phyloP scores from a whole-genome alignment of 1,140 invertebrate genomes.

The Aphelenchoides besseyi region DNA sequence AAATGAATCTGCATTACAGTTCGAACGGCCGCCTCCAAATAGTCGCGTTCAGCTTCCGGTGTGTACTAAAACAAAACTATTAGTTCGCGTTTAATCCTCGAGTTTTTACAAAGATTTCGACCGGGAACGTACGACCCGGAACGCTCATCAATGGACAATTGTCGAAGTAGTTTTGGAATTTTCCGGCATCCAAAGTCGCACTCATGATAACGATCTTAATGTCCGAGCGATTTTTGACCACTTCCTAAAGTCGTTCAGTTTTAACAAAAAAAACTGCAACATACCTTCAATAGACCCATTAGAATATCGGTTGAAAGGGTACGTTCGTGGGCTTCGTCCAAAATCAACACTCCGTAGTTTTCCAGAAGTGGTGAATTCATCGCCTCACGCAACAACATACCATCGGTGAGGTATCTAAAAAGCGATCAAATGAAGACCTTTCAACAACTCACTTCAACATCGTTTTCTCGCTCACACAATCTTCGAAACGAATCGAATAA shows the following conservation, averaged over 20 bases:
- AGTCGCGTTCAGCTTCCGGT: constrained; percentile 94
- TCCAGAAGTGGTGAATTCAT: constrained; percentile 98
- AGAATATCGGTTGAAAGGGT: constrained; percentile 96
- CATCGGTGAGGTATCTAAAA: constrained; percentile 90
- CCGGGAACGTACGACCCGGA: constrained; percentile 89
- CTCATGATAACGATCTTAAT: constrained; percentile 99
- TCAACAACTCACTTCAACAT: constrained; percentile 71
- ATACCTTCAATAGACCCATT: constrained; percentile 74
- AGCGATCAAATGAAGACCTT: constrained; percentile 25
- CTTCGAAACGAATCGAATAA: constrained; percentile 98
- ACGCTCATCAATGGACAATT: constrained; percentile 97
- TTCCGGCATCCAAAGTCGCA: constrained; percentile 97
- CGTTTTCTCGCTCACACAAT: constrained; percentile 91
- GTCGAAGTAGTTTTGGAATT: constrained; percentile 75
- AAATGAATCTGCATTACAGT: constrained; percentile 99
- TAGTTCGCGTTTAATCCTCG: constrained; percentile 20
- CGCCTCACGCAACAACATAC: constrained; percentile 97
- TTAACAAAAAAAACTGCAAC: constrained; percentile 22
- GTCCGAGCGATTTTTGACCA: constrained; percentile 84
- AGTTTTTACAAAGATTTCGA: constrained; percentile 79
- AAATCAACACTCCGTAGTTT: constrained; percentile 84
- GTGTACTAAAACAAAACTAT: constrained; percentile 71
- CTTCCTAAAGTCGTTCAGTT: constrained; percentile 80
- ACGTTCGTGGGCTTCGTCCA: constrained; percentile 98
- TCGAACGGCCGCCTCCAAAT: constrained; percentile 94